Base-by-base conservation (phyloP, 2,797 vertebrate species). In the Poecilia gillii region DNA sequence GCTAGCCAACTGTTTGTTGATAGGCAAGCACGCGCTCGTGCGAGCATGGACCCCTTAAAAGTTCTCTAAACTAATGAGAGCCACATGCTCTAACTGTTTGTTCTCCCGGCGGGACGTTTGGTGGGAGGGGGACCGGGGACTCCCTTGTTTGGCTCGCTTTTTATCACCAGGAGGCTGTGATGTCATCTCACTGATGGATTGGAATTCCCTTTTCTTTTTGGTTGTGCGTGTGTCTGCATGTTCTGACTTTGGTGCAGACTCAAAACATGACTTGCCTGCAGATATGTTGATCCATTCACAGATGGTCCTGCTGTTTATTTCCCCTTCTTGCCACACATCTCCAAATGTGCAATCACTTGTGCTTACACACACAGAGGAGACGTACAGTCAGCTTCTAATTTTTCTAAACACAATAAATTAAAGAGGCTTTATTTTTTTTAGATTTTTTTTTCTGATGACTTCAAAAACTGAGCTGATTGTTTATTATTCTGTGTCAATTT, bases 111-210 rank as follows among this genome's bases (percentile, higher is more conserved):
- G 74, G 74, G 81, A 80, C 66, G 78, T 82, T 88, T 77, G 68
- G 78, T 84, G 83, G 81, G 77, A 90, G 78, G 75, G 88, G 82
- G 87, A 87, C 87, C 72, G 84, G 94, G 92, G 91, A 94, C 90
- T 93, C 94, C 94, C 92, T 93, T 90, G 87, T 90, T 91, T 85
- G 68, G 85, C 83, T 75, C 47, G 78, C 87, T 86, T 71, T 85
- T 83, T 84, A 79, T 87, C 81, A 53, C 79, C 82, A 77, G 79
- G 81, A 87, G 77, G 68, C 87, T 89, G 89, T 94, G 94, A 95
- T 93, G 94, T 94, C 93, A 94, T 91, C 76, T 80, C 80, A 89
- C 89, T 94, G 92, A 93, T 90, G 77, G 90, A 90, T 93, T 2
- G 92, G 94, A 85, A 95, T 95, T 80, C 93, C 94, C 93, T 86